Evolutionary conservation across 2,797 vertebrate species (phyloP).

Genomic region (Pogoniulus pusillus): DNA sequence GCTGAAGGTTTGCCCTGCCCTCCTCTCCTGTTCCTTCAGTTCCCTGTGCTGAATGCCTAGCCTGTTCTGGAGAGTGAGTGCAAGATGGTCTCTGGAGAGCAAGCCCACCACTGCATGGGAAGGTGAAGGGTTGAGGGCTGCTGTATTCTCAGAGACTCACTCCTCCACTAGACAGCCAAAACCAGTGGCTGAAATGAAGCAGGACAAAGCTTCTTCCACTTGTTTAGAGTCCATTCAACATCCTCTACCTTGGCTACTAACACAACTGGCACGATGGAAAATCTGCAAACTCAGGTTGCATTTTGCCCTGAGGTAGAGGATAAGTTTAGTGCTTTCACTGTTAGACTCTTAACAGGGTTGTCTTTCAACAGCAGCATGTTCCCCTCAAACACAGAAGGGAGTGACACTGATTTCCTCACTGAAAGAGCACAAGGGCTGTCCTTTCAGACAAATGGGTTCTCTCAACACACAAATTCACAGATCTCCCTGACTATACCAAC

Average conservation of each 20-base stretch:
- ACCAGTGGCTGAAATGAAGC: not conserved
- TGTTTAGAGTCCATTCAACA: not conserved
- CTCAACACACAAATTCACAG: not conserved
- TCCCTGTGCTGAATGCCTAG: rapidly evolving
- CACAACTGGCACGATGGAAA: not conserved
- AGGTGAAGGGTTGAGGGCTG: not conserved
- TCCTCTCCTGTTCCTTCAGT: rapidly evolving
- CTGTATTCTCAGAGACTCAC: not conserved
- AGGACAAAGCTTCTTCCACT: not conserved
- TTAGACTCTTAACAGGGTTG: conserved; percentile 6
- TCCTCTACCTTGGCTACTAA: not conserved
- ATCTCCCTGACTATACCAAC: conserved; percentile 19
- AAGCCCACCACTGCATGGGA: rapidly evolving
- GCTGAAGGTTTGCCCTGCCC: not conserved
- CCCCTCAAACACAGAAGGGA: conserved; percentile 19
- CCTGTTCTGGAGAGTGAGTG: not conserved
- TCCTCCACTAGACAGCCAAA: not conserved
- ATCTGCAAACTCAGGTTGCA: not conserved
- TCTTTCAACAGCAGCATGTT: conserved; percentile 30
- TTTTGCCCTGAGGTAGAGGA: not conserved
- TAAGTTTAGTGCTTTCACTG: not conserved
- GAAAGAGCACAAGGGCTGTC: conserved; percentile 21
- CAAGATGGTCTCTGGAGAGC: rapidly evolving
- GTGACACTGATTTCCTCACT: not conserved
- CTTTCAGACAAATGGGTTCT: conserved; percentile 23